Percentiles rank a stretch among this genome's conserved stretches.
These are phyloP conservation scores for Seira ritae DNA, from an alignment of 2,888 invertebrate species.

Conservation along the genomic window DNA sequence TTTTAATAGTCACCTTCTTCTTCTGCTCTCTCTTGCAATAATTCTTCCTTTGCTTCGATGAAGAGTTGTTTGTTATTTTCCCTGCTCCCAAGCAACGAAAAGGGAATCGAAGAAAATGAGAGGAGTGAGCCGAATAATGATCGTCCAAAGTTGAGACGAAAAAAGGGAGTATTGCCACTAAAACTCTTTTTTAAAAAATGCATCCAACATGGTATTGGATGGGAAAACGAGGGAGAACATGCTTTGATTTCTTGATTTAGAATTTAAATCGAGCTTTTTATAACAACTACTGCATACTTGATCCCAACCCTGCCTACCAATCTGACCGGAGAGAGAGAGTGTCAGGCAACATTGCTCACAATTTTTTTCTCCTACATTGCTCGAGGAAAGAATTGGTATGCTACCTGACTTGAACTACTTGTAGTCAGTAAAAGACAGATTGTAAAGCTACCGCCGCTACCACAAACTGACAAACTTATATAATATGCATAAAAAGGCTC, in stretches of 20 bases:
- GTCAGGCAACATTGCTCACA: slow-evolving; percentile 20
- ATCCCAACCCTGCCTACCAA: not conserved
- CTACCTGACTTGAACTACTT: slow-evolving; percentile 61
- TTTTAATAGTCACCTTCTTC: slow-evolving; percentile 60
- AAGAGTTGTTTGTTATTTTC: slow-evolving; percentile 55
- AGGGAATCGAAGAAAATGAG: slow-evolving; percentile 8
- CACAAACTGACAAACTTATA: not conserved
- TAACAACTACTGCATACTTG: not conserved
- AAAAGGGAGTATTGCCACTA: slow-evolving; percentile 39
- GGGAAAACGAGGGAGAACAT: not conserved
- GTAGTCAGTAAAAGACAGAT: slow-evolving; percentile 21
- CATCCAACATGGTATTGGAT: slow-evolving; percentile 1
- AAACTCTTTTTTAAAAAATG: slow-evolving; percentile 18
- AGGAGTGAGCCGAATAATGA: slow-evolving; percentile 54
- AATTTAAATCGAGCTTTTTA: slow-evolving; percentile 27
- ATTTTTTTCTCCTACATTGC: not conserved
- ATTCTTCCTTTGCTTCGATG: slow-evolving; percentile 28
- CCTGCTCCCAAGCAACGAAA: not conserved
- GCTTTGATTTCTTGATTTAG: slow-evolving; percentile 52
- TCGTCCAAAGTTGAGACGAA: slow-evolving; percentile 1
- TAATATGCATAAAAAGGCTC: not conserved
- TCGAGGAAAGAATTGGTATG: slow-evolving; percentile 37
- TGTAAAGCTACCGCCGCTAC: not conserved
- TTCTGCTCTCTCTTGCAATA: slow-evolving; percentile 33
- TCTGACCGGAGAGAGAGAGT: not conserved